A percentile compares a stretch with the other conserved stretches of the same genome.
Conservation (phyloP, 2,797 vertebrate genomes). For the Phalanger gymnotis region DNA sequence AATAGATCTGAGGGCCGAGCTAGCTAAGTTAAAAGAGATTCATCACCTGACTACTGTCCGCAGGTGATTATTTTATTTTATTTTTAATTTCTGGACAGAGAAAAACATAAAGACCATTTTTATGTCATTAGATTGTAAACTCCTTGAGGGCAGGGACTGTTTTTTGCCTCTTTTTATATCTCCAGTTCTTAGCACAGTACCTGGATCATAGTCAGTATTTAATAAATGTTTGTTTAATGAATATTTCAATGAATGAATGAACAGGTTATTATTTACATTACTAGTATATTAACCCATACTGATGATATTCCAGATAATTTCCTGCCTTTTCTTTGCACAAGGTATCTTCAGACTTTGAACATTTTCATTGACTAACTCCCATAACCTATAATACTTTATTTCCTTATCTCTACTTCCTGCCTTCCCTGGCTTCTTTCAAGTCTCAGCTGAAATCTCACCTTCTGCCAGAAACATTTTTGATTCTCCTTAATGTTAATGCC, state of each 20-base stretch:
- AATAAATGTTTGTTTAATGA: neutral
- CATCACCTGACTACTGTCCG: neutral
- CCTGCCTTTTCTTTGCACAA: neutral
- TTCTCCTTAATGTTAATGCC: neutral
- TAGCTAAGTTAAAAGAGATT: neutral
- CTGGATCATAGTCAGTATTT: neutral
- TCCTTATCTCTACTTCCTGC: neutral
- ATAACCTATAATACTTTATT: neutral
- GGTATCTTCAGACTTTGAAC: neutral
- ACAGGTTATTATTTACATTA: neutral
- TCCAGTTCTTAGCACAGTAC: neutral
- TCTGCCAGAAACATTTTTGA: neutral
- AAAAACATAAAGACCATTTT: neutral
- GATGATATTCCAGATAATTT: neutral
- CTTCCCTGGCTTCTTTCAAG: neutral
- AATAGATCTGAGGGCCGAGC: neutral
- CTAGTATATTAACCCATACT: neutral
- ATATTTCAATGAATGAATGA: neutral
- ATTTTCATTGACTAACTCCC: neutral
- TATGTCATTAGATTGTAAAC: neutral
- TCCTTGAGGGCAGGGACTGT: neutral
- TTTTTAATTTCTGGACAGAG: neutral
- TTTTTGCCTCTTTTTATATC: neutral
- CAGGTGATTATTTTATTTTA: neutral
- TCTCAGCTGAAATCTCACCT: neutral